Evolutionary conservation across 2,797 vertebrate genomes (phyloP).

Genomic region (Sebastes nivosus): DNA sequence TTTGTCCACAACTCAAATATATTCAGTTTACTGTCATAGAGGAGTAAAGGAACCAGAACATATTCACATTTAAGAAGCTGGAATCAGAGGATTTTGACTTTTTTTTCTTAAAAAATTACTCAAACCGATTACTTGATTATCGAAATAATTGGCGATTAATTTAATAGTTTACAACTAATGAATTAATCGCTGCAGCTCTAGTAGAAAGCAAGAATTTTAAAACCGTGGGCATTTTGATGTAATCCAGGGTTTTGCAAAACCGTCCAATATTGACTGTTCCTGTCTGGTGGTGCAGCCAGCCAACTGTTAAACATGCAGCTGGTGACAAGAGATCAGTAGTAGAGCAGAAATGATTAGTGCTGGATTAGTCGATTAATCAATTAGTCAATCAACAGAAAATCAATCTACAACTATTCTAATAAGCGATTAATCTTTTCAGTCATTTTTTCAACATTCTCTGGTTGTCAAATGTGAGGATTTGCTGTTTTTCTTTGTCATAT

Average conservation of each 20-base stretch:
- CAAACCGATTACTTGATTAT: background rate
- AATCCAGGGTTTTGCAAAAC: background rate
- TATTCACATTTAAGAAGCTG: background rate
- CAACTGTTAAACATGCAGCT: background rate
- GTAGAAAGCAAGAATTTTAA: background rate
- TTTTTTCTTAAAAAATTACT: background rate
- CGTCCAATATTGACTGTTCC: background rate
- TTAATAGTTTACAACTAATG: too few relatives aligned
- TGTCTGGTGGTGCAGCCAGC: background rate
- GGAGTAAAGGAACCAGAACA: background rate
- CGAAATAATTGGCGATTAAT: background rate
- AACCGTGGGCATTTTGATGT: background rate
- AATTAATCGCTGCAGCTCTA: too few relatives aligned
- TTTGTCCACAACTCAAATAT: background rate
- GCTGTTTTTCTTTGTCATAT: background rate
- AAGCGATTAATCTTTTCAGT: background rate
- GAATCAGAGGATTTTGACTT: fast-evolving
- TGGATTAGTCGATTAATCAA: background rate
- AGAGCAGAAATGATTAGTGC: background rate
- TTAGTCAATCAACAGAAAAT: too few relatives aligned
- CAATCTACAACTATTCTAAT: too few relatives aligned
- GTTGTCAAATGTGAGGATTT: background rate
- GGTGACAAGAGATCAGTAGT: background rate
- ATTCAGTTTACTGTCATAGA: background rate
- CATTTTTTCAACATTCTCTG: background rate